These are phyloP conservation scores for Nestor notabilis DNA, from an alignment of 2,113 vertebrate species.

Conservation along the genomic window DNA sequence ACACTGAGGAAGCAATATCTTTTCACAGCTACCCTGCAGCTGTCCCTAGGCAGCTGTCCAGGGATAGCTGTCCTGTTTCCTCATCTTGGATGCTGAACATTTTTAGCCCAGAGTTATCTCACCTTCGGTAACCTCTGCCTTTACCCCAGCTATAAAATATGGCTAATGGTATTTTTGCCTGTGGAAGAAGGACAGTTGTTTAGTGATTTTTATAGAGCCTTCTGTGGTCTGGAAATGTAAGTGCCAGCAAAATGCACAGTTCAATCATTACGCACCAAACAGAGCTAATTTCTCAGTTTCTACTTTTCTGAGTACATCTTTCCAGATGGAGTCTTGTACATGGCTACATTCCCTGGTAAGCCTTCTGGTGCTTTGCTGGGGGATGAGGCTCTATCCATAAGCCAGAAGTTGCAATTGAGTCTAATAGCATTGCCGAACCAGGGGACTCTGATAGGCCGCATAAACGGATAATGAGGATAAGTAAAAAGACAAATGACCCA, in stretches of 20 bases:
- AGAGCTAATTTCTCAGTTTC: not conserved
- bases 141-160: not conserved
- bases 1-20: not conserved
- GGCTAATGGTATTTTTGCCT: not conserved
- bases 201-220: not conserved
- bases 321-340: not conserved
- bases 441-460: not conserved
- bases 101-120: not conserved
- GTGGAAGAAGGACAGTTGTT: not conserved
- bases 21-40: not conserved
- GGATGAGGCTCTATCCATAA: not conserved
- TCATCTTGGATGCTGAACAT: not conserved
- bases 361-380: not conserved
- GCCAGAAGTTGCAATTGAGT: not conserved
- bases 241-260: not conserved
- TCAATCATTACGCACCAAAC: not conserved
- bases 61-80: not conserved
- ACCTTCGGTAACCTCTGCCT: not conserved
- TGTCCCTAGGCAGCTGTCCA: constrained; percentile 13
- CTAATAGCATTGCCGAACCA: not conserved
- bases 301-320: not conserved
- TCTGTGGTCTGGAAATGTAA: not conserved
- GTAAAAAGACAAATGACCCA: not conserved
- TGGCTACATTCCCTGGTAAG: not conserved
- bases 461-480: not conserved